A percentile compares a stretch with the other conserved stretches of the same genome.
These are phyloP conservation scores for Tyrannus savana DNA, from an alignment of 2,113 vertebrate species.

Conservation along the genomic window DNA sequence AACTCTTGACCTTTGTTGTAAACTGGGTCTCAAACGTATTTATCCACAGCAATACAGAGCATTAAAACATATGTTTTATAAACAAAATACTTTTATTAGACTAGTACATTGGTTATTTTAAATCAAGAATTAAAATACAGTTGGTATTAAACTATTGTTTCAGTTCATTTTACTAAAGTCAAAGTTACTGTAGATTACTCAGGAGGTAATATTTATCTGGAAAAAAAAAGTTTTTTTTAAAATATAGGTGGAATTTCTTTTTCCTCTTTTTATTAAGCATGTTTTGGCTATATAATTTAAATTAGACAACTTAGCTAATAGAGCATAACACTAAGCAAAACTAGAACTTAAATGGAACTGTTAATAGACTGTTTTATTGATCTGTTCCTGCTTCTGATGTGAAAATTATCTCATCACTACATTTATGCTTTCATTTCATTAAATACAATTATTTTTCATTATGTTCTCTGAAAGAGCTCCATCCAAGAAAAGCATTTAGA, in stretches of 20 bases:
- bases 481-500: not conserved
- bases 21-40: not conserved
- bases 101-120: not conserved
- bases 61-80: not conserved
- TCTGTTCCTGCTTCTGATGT: not conserved
- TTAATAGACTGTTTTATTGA: not conserved
- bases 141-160: not conserved
- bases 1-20: not conserved
- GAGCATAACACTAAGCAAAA: not conserved
- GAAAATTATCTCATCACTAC: not conserved
- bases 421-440: not conserved
- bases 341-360: not conserved
- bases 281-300: not conserved
- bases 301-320: not conserved
- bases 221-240: not conserved
- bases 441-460: not conserved
- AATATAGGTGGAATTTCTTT: not conserved
- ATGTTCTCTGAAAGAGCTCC: not conserved
- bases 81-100: conserved; percentile 52
- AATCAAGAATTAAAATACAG: conserved; percentile 1
- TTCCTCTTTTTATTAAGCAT: not conserved
- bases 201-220: not conserved
- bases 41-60: not conserved
- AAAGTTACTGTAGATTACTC: not conserved
- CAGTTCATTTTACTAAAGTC: not conserved